Conservation (phyloP, 2,797 vertebrate species). For the Chiloscyllium punctatum region DNA sequence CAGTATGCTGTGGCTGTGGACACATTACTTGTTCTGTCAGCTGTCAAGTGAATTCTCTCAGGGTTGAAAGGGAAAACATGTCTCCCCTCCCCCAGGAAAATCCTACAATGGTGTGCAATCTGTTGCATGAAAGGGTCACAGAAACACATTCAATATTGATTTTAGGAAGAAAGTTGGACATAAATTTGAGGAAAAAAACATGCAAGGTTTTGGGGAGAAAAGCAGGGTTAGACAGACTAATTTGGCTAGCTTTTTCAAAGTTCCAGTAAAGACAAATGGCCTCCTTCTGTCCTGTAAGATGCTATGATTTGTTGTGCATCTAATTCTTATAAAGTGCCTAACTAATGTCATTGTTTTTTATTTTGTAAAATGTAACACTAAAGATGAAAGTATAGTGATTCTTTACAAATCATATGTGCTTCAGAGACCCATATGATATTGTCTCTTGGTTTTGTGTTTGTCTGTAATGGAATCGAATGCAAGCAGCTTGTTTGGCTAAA, state of each 20-base stretch:
- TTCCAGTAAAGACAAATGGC: not conserved
- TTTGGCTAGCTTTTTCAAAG: not conserved
- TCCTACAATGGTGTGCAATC: not conserved
- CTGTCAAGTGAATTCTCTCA: too few species aligned
- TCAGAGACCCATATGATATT: not conserved
- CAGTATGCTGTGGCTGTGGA: too few species aligned
- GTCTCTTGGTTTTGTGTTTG: not conserved
- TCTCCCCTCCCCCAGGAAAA: too few species aligned
- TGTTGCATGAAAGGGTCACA: not conserved
- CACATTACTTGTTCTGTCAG: too few species aligned
- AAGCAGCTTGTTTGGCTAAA: not conserved
- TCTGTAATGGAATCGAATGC: not conserved
- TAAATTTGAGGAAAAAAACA: not conserved
- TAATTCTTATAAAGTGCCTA: slow-evolving; percentile 30
- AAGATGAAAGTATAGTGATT: not conserved
- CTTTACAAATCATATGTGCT: not conserved
- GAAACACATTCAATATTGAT: not conserved
- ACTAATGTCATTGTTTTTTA: not conserved
- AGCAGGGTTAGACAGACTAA: not conserved
- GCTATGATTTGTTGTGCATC: not conserved
- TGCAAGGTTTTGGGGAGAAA: not conserved
- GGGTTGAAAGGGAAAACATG: too few species aligned
- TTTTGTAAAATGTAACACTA: not conserved
- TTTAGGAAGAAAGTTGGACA: not conserved
- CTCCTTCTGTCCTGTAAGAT: not conserved